Evolutionary conservation across 2,888 invertebrate species (phyloP), one percentile per base, ranked within the genome.

Genomic region (Antheraea yamamai): DNA sequence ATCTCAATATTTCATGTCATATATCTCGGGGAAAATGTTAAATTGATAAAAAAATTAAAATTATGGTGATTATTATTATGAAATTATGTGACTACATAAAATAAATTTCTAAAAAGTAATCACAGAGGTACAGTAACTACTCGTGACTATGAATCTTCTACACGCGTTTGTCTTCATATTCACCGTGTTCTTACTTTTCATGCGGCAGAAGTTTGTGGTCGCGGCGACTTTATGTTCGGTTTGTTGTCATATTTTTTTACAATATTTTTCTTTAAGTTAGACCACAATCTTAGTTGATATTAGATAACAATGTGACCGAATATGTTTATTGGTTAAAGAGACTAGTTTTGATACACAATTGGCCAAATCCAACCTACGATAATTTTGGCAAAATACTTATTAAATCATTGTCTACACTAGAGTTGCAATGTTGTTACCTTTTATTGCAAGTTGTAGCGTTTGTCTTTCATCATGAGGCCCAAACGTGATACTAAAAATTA

Each of bases 141-240:
- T 14, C 8, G 12, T 68, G 6, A 23, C 23, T 51, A 80, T 83
- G 82, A 81, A 80, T 73, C 66, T 88, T 12, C 75, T 90, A 14
- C 89, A 91, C 75, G 86, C 83, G 1, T 20, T 87, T 14, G 84
- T 83, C 3, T 85, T 84, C 10, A 73, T 88, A 35, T 58, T 90
- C 30, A 85, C 89, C 8, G 75, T 86, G 20, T 18, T 89, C 47
- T 72, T 90, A 72, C 80, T 86, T 39, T 74, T 89, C 39, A 75
- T 87, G 47, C 81, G 83, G 58, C 85, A 85, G 75, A 82, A 79
- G 61, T 77, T 76, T 73, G 77, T 79, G 20, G 75, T 79, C 73
- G 83, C 80, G 71, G 83, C 85, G 18, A 81, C 79, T 51, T 78
- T 84, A 8, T 77, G 76, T 61, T 79, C 82, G 74, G 88, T 88